Percentiles rank a stretch among this genome's conserved stretches.
phyloP scores from a whole-genome alignment of 2,797 vertebrate genomes.

The Anolis apletophallus region DNA sequence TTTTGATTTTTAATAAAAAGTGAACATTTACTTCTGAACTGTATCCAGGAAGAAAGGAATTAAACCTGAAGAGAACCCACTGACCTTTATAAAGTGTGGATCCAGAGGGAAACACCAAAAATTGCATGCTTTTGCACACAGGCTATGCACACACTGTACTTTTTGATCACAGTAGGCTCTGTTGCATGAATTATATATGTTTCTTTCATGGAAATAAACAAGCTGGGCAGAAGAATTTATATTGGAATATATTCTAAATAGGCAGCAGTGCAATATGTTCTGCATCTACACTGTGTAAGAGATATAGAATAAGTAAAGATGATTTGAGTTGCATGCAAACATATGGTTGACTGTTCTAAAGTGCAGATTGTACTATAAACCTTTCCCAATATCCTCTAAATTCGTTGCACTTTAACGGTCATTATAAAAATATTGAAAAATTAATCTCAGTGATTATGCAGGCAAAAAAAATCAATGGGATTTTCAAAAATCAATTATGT shows the following conservation, averaged over 20 bases:
- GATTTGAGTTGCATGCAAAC: neutral
- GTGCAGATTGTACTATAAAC: neutral
- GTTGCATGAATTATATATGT: neutral
- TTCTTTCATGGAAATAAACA: neutral
- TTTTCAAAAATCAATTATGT: neutral
- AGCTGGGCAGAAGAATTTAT: neutral
- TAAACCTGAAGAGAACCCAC: conserved; percentile 75
- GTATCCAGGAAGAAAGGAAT: conserved; percentile 77
- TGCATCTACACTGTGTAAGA: neutral
- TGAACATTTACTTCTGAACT: conserved; percentile 78
- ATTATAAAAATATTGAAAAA: neutral
- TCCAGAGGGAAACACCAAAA: conserved; percentile 61
- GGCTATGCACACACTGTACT: neutral
- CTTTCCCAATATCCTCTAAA: neutral
- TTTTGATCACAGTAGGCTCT: neutral
- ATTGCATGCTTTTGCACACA: conserved; percentile 31
- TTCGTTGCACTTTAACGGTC: neutral
- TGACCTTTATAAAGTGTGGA: conserved; percentile 76
- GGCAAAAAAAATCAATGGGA: neutral
- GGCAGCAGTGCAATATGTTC: too few relatives aligned
- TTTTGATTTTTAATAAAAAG: conserved; percentile 84
- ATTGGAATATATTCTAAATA: neutral
- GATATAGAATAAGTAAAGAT: neutral
- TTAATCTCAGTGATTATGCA: neutral
- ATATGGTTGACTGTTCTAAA: neutral